Evolutionary conservation across 2,888 invertebrate genomes (phyloP), one percentile per base, ranked within the genome.

Genomic region (Automeris io): DNA sequence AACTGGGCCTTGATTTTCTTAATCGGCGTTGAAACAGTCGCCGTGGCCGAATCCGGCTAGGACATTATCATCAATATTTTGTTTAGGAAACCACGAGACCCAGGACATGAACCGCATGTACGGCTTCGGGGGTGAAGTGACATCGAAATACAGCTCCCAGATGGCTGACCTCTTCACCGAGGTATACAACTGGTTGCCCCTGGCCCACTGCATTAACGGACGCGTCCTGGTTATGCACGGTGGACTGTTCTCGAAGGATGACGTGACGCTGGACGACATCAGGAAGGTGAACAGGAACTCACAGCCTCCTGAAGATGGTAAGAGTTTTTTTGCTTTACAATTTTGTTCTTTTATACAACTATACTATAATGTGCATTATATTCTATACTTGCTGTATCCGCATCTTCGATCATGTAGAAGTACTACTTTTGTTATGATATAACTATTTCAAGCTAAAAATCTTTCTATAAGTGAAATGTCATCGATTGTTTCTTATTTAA

Each of bases 101-200:
- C 90, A 93, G 32, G 97, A 95, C 43, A 99, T 99, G 99, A 99
- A 99, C 83, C 95, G 97, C 80, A 98, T 99, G 95, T 99, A 99
- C 77, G 99, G 99, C 1, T 99, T 99, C 88, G 95, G 97, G 47
- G 99, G 99, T 1, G 99, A 99, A 86, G 99, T 99, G 0, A 95
- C 96, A 60, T 92, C 95, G 4, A 99, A 99, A 82, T 99, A 98
- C 78, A 93, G 95, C 1, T 88, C 91, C 12, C 94, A 97, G 73
- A 99, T 99, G 98, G 95, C 96, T 0, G 96, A 98, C 49, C 89
- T 99, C 33, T 99, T 99, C 87, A 98, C 98, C 1, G 98, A 99
- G 88, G 97, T 99, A 12, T 99, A 98, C 87, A 99, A 99, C 81
- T 97, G 95, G 93, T 86, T 99, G 49, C 99, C 99, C 0, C 87